These are phyloP conservation scores for Calyptomena viridis DNA, from an alignment of 2,113 vertebrate species.

Conservation along the genomic window DNA sequence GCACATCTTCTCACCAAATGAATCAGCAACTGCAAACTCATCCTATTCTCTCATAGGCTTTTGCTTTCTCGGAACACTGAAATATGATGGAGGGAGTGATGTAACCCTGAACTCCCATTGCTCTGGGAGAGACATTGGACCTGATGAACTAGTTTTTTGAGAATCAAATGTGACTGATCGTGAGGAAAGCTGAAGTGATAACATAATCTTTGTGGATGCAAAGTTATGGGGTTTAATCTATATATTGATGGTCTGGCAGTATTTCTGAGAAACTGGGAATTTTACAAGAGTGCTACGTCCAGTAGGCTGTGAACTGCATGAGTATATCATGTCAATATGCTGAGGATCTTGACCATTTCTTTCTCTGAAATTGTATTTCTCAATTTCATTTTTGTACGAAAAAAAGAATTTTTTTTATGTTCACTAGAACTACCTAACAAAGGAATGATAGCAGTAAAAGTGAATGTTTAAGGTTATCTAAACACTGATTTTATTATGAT, in stretches of 20 bases:
- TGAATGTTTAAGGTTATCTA: neutral
- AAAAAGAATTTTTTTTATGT: neutral
- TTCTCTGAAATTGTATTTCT: neutral
- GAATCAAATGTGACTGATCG: rapidly evolving
- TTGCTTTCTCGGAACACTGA: neutral
- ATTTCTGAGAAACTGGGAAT: neutral
- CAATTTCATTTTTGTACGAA: neutral
- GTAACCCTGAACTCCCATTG: neutral
- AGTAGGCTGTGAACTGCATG: neutral
- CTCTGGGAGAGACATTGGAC: neutral
- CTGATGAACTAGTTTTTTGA: neutral
- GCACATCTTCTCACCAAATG: neutral
- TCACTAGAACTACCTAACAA: neutral
- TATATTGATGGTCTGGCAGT: neutral
- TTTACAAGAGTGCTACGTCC: neutral
- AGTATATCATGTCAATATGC: neutral
- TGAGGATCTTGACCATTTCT: neutral
- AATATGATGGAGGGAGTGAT: neutral
- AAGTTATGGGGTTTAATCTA: neutral
- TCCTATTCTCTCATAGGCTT: neutral
- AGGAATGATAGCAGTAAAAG: neutral
- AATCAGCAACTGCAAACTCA: neutral
- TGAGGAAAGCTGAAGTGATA: neutral
- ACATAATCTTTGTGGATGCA: neutral
- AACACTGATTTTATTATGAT: neutral